Base-by-base conservation (phyloP, 1,140 invertebrate species). In the Pachyrhynchus sulphureomaculatus region DNA sequence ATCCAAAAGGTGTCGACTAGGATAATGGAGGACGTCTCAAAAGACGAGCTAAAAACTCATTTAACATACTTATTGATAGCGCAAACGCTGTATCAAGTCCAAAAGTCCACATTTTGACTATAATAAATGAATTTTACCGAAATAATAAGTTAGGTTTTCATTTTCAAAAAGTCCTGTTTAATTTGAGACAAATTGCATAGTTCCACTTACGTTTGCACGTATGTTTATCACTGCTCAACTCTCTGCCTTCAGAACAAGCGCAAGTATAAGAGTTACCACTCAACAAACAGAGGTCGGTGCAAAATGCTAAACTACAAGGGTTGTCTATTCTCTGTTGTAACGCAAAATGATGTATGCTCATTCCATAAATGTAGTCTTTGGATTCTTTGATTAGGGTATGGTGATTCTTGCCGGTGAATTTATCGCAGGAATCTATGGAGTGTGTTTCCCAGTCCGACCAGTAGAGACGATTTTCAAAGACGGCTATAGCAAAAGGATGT, bases 391-490 rank as follows among this genome's bases (percentile, higher is more conserved):
- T 55, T 0, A 88, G 57, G 0, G 81, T 76, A 1, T 77, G 76
- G 63, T 81, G 81, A 57, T 85, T 75, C 70, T 85, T 84, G 0
- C 84, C 83, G 2, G 80, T 84, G 54, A 88, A 83, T 71, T 90
- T 91, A 66, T 91, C 79, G 18, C 85, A 87, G 0, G 80, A 80
- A 64, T 86, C 80, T 21, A 91, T 81, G 13, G 82, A 83, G 62
- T 84, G 82, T 0, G 83, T 82, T 0, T 76, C 75, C 84, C 87
- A 89, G 72, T 96, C 92, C 39, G 87, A 92, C 91, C 93, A 96
- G 71, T 88, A 96, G 0, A 97, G 69, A 9, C 78, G 82, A 76
- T 95, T 87, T 76, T 95, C 93, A 75, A 95, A 96, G 2, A 97
- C 84, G 0, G 87, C 83, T 42, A 98, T 79, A 0, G 89, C 86